Conservation (phyloP, 2,888 invertebrate species). For the Pristionchus japonicus region DNA sequence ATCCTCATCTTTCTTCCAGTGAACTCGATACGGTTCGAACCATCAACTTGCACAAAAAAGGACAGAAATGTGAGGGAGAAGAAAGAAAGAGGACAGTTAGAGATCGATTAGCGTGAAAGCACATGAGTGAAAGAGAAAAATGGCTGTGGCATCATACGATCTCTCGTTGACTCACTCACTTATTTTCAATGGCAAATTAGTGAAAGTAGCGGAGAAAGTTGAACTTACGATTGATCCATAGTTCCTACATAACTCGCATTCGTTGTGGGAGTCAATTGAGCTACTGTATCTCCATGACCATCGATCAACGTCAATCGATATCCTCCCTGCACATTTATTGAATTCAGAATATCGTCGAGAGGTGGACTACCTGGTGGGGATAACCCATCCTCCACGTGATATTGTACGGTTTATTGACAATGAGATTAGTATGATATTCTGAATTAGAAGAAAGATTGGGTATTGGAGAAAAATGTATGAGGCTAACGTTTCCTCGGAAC, state of each 20-base stretch:
- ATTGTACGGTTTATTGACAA: conserved; percentile 44
- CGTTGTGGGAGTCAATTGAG: conserved; percentile 56
- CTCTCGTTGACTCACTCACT: not conserved
- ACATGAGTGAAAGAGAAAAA: not conserved
- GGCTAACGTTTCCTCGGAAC: conserved; percentile 57
- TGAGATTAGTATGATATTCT: conserved; percentile 32
- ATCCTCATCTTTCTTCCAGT: not conserved
- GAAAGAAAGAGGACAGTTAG: not conserved
- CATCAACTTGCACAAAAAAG: not conserved
- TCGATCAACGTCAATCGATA: conserved; percentile 64
- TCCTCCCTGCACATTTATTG: conserved; percentile 58
- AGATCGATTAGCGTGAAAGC: conserved; percentile 13
- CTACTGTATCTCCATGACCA: conserved; percentile 57
- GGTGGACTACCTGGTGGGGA: conserved; percentile 52
- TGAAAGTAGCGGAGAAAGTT: not conserved
- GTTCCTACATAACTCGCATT: conserved; percentile 52
- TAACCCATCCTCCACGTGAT: conserved; percentile 63
- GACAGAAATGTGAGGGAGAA: not conserved
- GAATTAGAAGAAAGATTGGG: not conserved
- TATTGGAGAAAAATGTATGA: not conserved
- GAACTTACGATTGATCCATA: conserved; percentile 49
- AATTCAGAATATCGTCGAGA: not conserved
- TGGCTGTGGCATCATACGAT: not conserved
- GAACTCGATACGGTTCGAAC: not conserved
- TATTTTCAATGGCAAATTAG: not conserved